Evolutionary conservation across 2,888 invertebrate genomes (phyloP).

Genomic region (Crematogaster levior): DNA sequence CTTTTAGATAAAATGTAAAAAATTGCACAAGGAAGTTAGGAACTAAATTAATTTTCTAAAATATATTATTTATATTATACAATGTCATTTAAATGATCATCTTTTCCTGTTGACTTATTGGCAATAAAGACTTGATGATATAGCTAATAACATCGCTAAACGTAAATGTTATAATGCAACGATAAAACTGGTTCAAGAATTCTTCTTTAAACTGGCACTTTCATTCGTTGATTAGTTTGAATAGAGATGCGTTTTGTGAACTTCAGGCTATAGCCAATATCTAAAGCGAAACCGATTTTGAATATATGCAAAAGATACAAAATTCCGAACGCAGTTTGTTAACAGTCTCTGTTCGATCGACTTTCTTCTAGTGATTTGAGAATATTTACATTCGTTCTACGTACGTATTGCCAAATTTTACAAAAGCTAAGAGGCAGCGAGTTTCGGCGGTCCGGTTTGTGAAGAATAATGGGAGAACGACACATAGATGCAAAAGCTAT

Average conservation of each 20-base stretch:
- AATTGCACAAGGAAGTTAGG: too few relatives aligned
- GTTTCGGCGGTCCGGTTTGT: constrained; percentile 53
- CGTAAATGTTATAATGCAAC: neutral
- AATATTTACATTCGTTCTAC: constrained; percentile 47
- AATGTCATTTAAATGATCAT: neutral
- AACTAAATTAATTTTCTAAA: neutral
- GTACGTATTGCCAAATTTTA: neutral
- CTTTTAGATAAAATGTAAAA: neutral
- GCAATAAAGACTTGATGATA: neutral
- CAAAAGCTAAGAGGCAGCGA: neutral
- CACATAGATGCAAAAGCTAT: neutral
- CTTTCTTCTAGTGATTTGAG: constrained; percentile 33
- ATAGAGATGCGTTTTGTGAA: constrained; percentile 27
- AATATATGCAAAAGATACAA: constrained; percentile 46
- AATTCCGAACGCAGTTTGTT: constrained; percentile 33
- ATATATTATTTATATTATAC: neutral
- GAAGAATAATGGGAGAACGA: constrained; percentile 50
- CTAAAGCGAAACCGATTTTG: constrained; percentile 23
- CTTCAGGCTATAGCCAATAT: constrained; percentile 50
- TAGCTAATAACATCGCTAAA: neutral
- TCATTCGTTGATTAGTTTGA: neutral
- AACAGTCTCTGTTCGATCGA: constrained; percentile 9
- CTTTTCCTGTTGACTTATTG: neutral
- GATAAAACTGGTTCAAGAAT: neutral
- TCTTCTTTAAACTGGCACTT: neutral